These are phyloP conservation scores for Rutilus rutilus DNA, from an alignment of 2,113 vertebrate species.

Conservation along the genomic window DNA sequence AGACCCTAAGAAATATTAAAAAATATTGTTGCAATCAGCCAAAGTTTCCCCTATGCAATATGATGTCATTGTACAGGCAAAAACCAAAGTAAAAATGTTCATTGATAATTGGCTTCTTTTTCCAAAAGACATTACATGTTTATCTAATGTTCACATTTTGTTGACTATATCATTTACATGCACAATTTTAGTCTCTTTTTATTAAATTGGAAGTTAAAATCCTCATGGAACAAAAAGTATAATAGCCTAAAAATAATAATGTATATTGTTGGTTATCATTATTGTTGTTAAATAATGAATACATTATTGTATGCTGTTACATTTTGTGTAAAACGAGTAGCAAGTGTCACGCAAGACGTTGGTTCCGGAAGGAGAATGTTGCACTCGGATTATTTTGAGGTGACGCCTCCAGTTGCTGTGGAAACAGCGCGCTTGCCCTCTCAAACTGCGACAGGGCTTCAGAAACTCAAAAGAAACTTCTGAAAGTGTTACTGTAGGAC, in stretches of 20 bases:
- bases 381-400: conserved; percentile 20
- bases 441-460: background rate
- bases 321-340: background rate
- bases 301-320: background rate
- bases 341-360: background rate
- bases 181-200: background rate
- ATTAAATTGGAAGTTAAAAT: background rate
- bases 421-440: conserved; percentile 21
- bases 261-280: background rate
- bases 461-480: background rate
- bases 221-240: background rate
- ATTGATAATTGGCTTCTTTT: background rate
- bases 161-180: background rate
- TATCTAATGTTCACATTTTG: background rate
- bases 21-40: background rate
- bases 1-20: background rate
- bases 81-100: background rate
- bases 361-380: conserved; percentile 25
- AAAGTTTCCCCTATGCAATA: background rate
- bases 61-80: background rate
- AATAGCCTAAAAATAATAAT: no score
- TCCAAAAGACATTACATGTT: background rate
- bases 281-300: background rate
- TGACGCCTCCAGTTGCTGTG: conserved; percentile 19
- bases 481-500: no score